phyloP scores from a whole-genome alignment of 2,888 invertebrate genomes.

The Plagodis dolabraria region DNA sequence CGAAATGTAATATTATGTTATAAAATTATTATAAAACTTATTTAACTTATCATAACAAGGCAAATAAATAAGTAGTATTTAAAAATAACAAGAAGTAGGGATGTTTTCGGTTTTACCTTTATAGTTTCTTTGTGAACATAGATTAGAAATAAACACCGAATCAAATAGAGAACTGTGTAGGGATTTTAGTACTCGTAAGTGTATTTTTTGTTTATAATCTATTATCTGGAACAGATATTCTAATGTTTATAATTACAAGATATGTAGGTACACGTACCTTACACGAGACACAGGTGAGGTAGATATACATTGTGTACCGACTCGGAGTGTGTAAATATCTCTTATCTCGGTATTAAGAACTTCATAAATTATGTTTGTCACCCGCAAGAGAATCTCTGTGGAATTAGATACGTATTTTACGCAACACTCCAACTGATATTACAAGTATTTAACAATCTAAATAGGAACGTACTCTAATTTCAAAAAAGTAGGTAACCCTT shows the following conservation, averaged over 20 bases:
- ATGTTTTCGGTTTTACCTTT: conserved; percentile 38
- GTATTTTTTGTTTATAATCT: conserved; percentile 68
- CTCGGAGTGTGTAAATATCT: conserved; percentile 78
- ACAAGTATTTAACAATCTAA: conserved; percentile 23
- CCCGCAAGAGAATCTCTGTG: conserved; percentile 66
- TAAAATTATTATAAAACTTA: no score
- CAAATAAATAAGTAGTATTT: neutral
- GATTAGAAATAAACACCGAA: conserved; percentile 49
- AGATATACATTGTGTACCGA: conserved; percentile 70
- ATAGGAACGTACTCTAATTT: neutral
- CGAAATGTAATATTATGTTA: no score
- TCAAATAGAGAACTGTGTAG: conserved; percentile 50
- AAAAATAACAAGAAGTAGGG: neutral
- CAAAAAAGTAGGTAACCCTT: no score
- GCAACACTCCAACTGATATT: conserved; percentile 44
- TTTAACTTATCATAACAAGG: no score
- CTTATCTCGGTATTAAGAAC: conserved; percentile 82
- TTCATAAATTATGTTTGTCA: conserved; percentile 85
- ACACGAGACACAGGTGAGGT: conserved; percentile 77
- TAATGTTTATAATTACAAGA: conserved; percentile 78
- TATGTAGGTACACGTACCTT: conserved; percentile 72
- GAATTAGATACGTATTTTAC: conserved; percentile 58
- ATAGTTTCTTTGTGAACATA: conserved; percentile 42
- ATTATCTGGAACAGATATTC: conserved; percentile 76
- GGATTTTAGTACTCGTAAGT: conserved; percentile 46